Conservation (phyloP, 2,888 invertebrate species). For the Zootermopsis nevadensis region DNA sequence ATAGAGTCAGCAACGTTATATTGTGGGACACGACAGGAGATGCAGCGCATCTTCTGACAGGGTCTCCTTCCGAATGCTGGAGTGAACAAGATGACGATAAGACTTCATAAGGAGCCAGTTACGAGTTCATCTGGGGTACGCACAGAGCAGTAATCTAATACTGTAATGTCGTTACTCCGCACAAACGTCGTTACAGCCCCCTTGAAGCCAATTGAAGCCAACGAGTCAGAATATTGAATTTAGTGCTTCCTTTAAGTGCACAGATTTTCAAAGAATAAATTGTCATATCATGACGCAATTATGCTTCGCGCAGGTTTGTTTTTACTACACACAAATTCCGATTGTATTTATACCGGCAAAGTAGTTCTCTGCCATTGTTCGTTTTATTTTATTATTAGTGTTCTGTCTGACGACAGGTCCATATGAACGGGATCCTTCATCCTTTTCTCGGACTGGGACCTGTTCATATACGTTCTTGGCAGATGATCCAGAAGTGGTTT, state of each 20-base stretch:
- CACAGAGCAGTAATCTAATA: conserved; percentile 31
- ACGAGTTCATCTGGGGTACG: conserved; percentile 12
- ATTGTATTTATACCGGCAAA: not conserved
- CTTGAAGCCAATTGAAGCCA: conserved; percentile 21
- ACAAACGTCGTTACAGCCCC: conserved; percentile 34
- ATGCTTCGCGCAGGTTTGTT: not conserved
- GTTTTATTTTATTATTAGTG: too few species aligned
- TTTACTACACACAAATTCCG: not conserved
- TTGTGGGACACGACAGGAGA: too few species aligned
- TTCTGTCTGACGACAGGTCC: too few species aligned
- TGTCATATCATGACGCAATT: conserved; percentile 1
- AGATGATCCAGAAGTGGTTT: too few species aligned
- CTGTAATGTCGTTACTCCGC: conserved; percentile 35
- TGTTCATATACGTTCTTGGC: too few species aligned
- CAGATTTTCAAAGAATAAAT: not conserved
- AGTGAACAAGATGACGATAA: conserved; percentile 20
- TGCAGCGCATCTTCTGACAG: not conserved
- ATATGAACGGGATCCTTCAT: too few species aligned
- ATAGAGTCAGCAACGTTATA: too few species aligned
- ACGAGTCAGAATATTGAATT: not conserved
- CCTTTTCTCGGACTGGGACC: too few species aligned
- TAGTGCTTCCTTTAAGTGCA: not conserved
- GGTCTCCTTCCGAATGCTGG: not conserved
- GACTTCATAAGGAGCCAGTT: conserved; percentile 30
- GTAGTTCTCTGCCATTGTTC: not conserved